Base-by-base conservation (phyloP, 2,113 vertebrate species). In the Mirounga angustirostris region DNA sequence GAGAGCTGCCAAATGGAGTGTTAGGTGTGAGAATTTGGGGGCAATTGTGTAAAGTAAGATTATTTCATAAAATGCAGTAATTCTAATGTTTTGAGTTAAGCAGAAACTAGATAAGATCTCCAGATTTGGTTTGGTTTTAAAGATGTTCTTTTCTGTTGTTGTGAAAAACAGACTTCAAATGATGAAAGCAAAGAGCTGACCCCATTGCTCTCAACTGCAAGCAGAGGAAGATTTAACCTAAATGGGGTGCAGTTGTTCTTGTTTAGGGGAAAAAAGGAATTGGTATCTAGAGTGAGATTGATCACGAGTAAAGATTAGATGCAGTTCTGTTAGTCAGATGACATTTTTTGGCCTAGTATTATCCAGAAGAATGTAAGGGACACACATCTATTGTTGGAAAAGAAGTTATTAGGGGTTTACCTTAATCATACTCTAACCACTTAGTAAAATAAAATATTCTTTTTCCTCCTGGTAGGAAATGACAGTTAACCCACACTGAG, bases 81-180 rank as follows among this genome's bases (percentile, higher is more conserved):
- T 97, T 92, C 73, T 92, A 86, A 95, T 90, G 92, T n/a, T 81
- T 97, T 92, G 83, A 69, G 83, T 88, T 96, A 61, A 89, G 58
- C 80, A 97, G 97, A 96, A 92, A 92, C 73, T 40, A 97, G 97
- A 90, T 97, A 96, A 97, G 96, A 97, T 97, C 96, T 87, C 24
- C 63, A 96, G 83, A 94, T 97, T 85, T 93, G 86, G 79, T 95
- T 94, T 95, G 94, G 83, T 87, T 97, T 93, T 95, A 89, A 95
- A 92, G 52, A 78, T 80, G 85, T 88, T 97, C 54, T 96, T 95
- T 83, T 96, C 94, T 95, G 40, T 87, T 92, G 71, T 86, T 87
- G 88, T 89, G 82, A 92, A 96, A 95, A 97, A 93, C 71, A 93
- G 87, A 73, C 90, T 94, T 91, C 81, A 56, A 82, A 65, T 65